Evolutionary conservation across 2,113 vertebrate genomes (phyloP).

Genomic region (Sus scrofa): T2T-Sscrofa CM000820.6:15903501-15904000

Average conservation of each 20-base stretch:
- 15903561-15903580: background rate
- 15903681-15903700: background rate
- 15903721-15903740: background rate
- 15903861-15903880: background rate
- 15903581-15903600: background rate
- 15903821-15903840: background rate
- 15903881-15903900: background rate
- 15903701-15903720: background rate
- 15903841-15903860: background rate
- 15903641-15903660: background rate
- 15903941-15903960: background rate
- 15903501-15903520: background rate
- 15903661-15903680: background rate
- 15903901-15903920: background rate
- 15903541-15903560: background rate
- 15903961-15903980: background rate
- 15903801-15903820: background rate
- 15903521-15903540: background rate
- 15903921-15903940: background rate
- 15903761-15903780: background rate
- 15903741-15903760: background rate
- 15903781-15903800: background rate
- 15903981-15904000: background rate
- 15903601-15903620: background rate
- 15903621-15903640: background rate